Base-by-base conservation (phyloP, 2,113 vertebrate genomes). In the Corythaixoides concolor region DNA sequence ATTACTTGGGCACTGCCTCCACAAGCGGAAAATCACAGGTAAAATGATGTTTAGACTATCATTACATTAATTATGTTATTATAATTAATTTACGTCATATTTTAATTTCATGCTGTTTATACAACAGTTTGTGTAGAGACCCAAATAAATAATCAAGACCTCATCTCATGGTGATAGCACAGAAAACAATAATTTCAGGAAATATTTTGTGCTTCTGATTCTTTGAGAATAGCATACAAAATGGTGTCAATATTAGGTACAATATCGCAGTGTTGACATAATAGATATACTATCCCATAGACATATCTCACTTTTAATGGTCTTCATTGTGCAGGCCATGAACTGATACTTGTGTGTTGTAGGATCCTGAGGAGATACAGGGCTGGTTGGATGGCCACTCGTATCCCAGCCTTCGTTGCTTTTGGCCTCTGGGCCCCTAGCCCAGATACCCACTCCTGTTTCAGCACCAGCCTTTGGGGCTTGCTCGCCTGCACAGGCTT, bases 21-120 rank as follows among this genome's bases (percentile, higher is more conserved):
- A 22, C 98, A 99, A 93, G 98, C 98, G 45, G 97, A 98, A 82
- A 98, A 99, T 97, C 99, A 99, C 98, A 99, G 98, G 99, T 99
- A 97, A 97, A 97, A 70, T 50, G 9, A 50, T 84, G 37, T 88
- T 86, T 79, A 76, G 75, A 35, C n/a, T 90, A 16, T 69, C 35
- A 50, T 88, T 79, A 76, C 26, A 30, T 52, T 84, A 84, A 69
- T 77, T 73, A 83, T 92, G 41, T 76, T 41, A 80, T 95, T 86
- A 64, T 43, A 2, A 52, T 56, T 87, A 2, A 67, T 85, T 95
- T 90, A 37, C 13, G 22, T 76, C 62, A 20, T 70, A 56, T 55
- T 91, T 90, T 77, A 13, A 75, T 93, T 88, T 84, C 6, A 39
- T 68, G 8, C 41, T 91, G 59, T 82, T 87, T 64, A 62, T 91